Base-by-base conservation (phyloP, 1,140 invertebrate species). In the Drosophila pseudoananassae region DNA sequence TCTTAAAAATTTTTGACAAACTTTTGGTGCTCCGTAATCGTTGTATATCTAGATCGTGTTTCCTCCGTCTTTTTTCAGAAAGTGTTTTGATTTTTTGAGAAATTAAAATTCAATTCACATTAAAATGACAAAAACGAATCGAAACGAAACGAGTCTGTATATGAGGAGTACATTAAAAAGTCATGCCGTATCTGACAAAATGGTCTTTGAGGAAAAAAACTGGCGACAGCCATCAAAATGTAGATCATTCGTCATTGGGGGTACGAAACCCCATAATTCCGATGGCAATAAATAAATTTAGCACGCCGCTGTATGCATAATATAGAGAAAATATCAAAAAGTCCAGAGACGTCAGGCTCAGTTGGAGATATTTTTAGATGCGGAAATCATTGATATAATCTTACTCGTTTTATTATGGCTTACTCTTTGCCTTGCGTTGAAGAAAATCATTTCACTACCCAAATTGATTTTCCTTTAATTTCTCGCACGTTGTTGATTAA, bases 51-150 rank as follows among this genome's bases (percentile, higher is more conserved):
- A 60, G 76, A 72, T 78, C 52, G 52, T 55, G 65, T 38, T 54
- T 31, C 53, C 27, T 43, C 23, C 8, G 66, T 50, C 15, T 23
- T 36, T 15, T 69, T 55, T 69, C 51, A 12, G 63, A 69, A 69
- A 69, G 65, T 65, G 57, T 57, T 82, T 83, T 78, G 82, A 76
- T 73, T 90, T 74, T 90, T 75, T 63, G 43, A 14, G 4, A 74
- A 81, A 90, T 90, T 90, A 90, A 90, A 90, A 90, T 90, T 90
- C 87, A 90, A 85, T 82, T 58, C 87, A 70, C 87, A 90, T 79
- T 90, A 82, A 90, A 84, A 79, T 70, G 78, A 84, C 78, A 87
- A 74, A 79, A 85, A 75, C 79, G 78, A 87, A 87, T 87, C 82
- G 61, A 54, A 69, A 38, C 61, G 51, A 66, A 46, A 8, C 40